Conservation (phyloP, 1,140 invertebrate genomes). For the Brachionus calyciflorus region DNA sequence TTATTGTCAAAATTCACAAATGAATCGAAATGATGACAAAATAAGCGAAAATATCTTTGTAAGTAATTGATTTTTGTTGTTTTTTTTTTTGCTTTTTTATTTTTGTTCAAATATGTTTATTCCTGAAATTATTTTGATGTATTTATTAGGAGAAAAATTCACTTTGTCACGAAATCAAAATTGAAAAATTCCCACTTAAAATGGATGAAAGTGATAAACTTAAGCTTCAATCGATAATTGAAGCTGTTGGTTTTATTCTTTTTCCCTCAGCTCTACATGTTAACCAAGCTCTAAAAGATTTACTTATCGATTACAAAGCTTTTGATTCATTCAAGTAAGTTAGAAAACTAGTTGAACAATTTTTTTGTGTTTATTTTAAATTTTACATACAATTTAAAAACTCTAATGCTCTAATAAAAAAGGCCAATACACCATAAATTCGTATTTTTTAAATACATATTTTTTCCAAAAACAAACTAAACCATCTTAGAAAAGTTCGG, state of each 20-base stretch:
- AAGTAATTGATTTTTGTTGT: slow-evolving; percentile 1
- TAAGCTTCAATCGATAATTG: slow-evolving; percentile 19
- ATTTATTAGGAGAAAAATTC: no score
- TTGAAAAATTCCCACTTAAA: neutral
- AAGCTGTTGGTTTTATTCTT: slow-evolving; percentile 33
- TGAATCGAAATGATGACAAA: neutral
- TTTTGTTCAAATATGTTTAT: no score
- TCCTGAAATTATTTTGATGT: no score
- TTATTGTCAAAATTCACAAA: no score
- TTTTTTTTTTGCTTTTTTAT: neutral
- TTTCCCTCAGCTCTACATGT: neutral
- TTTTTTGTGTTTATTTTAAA: neutral
- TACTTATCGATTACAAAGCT: neutral
- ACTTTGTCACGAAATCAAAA: no score
- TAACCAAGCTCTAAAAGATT: neutral
- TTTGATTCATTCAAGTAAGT: neutral
- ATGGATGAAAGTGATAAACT: slow-evolving; percentile 11
- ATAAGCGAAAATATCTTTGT: slow-evolving; percentile 13
- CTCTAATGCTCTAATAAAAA: no score
- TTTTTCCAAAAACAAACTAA: no score
- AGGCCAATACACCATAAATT: no score
- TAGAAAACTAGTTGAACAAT: no score
- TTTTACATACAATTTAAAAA: no score
- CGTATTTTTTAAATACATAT: no score
- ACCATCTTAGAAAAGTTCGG: no score